Evolutionary conservation across 2,888 invertebrate genomes (phyloP).

Genomic region (Melieria picta): DNA sequence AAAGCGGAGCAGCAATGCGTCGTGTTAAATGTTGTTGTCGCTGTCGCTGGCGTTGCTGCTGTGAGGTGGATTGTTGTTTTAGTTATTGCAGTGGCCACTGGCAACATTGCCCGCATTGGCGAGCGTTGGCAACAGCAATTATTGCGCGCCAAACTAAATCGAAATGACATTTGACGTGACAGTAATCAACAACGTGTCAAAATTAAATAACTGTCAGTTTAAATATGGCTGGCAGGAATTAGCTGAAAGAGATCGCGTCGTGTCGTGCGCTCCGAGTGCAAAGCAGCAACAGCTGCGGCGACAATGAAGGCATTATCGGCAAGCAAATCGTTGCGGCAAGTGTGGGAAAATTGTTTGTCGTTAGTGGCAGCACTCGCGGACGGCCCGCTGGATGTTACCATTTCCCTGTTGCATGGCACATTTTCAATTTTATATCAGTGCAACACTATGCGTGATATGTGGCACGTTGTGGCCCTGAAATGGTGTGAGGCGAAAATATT

Average conservation of each 20-base stretch:
- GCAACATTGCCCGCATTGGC: no score
- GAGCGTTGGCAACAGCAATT: no score
- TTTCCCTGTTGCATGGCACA: conserved; percentile 1
- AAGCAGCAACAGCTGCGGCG: conserved; percentile 31
- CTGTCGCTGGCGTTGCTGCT: no score
- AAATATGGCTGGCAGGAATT: conserved; percentile 49
- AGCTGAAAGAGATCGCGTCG: conserved; percentile 7
- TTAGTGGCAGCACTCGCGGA: neutral
- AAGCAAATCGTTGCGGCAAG: conserved; percentile 17
- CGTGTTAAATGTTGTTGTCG: no score
- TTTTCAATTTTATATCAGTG: neutral
- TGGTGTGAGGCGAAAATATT: conserved; percentile 10
- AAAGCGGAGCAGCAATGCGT: no score
- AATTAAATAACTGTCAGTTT: conserved; percentile 52
- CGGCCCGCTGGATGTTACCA: neutral
- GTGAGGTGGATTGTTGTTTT: no score
- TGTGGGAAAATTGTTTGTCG: conserved; percentile 24
- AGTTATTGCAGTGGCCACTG: no score
- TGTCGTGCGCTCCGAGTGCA: conserved; percentile 25
- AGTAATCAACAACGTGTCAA: conserved; percentile 52
- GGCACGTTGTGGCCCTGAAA: neutral
- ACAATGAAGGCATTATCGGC: conserved; percentile 22
- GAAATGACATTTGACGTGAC: conserved; percentile 48
- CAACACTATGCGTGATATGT: neutral
- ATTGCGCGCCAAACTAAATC: neutral